These are phyloP conservation scores for Helostoma temminkii DNA, from an alignment of 2,797 vertebrate genomes.

Conservation along the genomic window DNA sequence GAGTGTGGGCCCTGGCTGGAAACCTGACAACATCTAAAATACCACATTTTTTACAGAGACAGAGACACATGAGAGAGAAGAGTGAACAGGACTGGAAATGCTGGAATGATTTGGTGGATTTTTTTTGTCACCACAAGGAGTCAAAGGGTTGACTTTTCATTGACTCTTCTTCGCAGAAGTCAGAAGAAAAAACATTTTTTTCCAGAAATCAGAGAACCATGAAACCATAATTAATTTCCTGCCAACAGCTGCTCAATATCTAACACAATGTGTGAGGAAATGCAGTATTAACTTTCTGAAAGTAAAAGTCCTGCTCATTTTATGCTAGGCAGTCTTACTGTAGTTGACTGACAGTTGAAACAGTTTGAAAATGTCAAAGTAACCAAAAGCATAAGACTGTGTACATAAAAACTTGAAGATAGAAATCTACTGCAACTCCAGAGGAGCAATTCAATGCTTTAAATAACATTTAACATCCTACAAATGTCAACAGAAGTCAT, in stretches of 20 bases:
- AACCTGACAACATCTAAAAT: slow-evolving; percentile 66
- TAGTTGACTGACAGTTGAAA: neutral
- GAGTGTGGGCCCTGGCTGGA: slow-evolving; percentile 76
- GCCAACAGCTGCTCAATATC: neutral
- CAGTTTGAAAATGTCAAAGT: neutral
- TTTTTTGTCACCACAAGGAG: slow-evolving; percentile 37
- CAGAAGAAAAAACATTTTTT: slow-evolving; percentile 9
- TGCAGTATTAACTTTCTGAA: neutral
- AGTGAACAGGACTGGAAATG: slow-evolving; percentile 20
- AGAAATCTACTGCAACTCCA: neutral
- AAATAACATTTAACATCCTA: too few relatives aligned
- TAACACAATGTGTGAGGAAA: neutral
- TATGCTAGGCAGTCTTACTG: too few relatives aligned
- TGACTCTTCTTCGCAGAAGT: slow-evolving; percentile 26
- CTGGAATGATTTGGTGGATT: slow-evolving; percentile 16
- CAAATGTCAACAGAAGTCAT: neutral
- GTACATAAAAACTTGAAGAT: neutral
- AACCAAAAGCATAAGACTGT: neutral
- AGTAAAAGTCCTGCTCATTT: neutral
- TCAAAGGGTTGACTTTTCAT: slow-evolving; percentile 19
- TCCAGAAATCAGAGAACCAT: slow-evolving; percentile 21
- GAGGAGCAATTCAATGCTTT: neutral
- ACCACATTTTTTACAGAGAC: slow-evolving; percentile 53
- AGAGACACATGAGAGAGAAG: slow-evolving; percentile 34
- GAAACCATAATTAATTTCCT: slow-evolving; percentile 1